Base-by-base conservation (phyloP, 1,140 invertebrate species). In the Megalopta genalis region DNA sequence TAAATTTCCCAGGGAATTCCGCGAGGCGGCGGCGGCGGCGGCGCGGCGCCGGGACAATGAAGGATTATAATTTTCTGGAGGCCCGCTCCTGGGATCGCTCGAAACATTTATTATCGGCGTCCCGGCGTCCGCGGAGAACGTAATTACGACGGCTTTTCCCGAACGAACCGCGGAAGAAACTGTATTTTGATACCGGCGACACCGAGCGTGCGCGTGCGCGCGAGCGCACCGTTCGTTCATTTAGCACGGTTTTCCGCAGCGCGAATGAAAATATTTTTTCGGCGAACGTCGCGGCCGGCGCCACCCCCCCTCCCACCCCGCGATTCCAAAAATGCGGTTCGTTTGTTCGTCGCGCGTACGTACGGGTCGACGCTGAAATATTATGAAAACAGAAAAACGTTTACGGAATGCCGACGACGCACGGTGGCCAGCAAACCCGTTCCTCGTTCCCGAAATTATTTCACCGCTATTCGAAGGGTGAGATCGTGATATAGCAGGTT, bases 31-130 rank as follows among this genome's bases (percentile, higher is more conserved):
- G n/a, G 57, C 37, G 32, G 32, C 32, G 4, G 32, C 32, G 32
- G 1, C 39, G 39, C 39, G 10, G 57, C 23, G 23, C 25, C 9
- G 16, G n/a, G 14, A 63, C 75, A 77, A 70, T 52, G 75, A 25
- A 54, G 42, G n/a, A 77, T 63, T 70, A 23, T 62, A 52, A 70
- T 52, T 77, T 63, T 67, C 54, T 2, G 1, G 67, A 49, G 42
- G 23, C 42, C 16, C 57, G 14, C 23, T 25, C 25, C 25, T 16
- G 16, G 25, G 9, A 21, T n/a, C 9, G 2, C 8, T 39, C 21
- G 12, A 49, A 23, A 63, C 57, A 52, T 77, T 77, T 52, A 70
- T 63, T 62, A 70, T 37, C n/a, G 9, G 2, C 14, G 7, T 63
- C 21, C 18, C 16, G 12, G 10, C 16, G 16, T 8, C 9, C 12